Conservation (phyloP, 92 coral and sea anemone genomes). For the Metridium senile region DNA sequence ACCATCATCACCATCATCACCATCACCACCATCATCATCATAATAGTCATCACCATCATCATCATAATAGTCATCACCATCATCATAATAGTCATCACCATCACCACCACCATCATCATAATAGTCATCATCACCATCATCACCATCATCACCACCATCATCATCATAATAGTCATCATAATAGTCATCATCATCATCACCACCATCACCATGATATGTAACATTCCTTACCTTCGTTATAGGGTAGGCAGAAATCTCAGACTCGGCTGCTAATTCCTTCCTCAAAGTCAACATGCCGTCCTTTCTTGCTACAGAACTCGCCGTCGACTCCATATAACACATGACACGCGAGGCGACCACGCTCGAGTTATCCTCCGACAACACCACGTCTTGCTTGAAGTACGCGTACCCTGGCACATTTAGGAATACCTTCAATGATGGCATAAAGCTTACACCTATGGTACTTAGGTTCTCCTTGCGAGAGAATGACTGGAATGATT, state of each 20-base stretch:
- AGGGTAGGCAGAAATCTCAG: constrained; percentile 56
- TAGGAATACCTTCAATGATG: constrained; percentile 22
- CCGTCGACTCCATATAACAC: constrained; percentile 51
- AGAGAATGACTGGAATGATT: constrained; percentile 17
- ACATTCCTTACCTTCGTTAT: constrained; percentile 15
- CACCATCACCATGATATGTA: too few species aligned
- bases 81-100: too few species aligned
- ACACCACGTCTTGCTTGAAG: constrained; percentile 61
- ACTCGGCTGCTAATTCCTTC: constrained; percentile 35
- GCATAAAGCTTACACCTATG: constrained; percentile 20
- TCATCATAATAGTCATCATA: too few species aligned
- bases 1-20: too few species aligned
- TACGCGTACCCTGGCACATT: constrained; percentile 27
- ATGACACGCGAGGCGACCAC: constrained; percentile 69
- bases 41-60: too few species aligned
- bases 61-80: too few species aligned
- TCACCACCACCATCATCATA: too few species aligned
- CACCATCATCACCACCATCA: too few species aligned
- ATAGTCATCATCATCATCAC: too few species aligned
- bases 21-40: too few species aligned
- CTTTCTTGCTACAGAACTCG: constrained; percentile 45
- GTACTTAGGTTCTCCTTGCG: not conserved
- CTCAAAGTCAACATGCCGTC: constrained; percentile 77
- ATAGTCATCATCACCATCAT: too few species aligned
- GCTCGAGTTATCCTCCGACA: constrained; percentile 43